Conservation (phyloP, 1,140 invertebrate species). For the Anoplophora glabripennis region DNA sequence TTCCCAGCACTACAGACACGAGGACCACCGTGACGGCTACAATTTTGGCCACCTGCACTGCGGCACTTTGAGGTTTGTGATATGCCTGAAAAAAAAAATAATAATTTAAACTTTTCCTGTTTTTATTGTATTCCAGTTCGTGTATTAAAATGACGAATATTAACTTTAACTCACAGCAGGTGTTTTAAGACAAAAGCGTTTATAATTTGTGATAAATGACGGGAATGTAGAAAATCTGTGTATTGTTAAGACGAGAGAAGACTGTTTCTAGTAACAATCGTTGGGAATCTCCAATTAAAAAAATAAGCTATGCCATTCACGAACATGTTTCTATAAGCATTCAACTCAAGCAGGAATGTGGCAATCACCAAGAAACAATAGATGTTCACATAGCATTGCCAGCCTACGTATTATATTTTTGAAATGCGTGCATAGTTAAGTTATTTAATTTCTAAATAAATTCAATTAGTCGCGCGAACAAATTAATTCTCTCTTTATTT, state of each 20-base stretch:
- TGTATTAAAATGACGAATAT: too few relatives aligned
- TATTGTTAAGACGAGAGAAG: not conserved
- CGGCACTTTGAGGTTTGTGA: conserved; percentile 64
- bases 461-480: too few relatives aligned
- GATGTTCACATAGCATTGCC: not conserved
- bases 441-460: too few relatives aligned
- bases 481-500: too few relatives aligned
- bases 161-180: too few relatives aligned
- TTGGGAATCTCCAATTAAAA: too few relatives aligned
- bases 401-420: not conserved
- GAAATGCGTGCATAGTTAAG: too few relatives aligned
- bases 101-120: too few relatives aligned
- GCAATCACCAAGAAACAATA: not conserved
- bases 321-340: too few relatives aligned
- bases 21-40: conserved; percentile 73
- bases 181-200: not conserved
- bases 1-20: conserved; percentile 71
- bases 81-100: conserved; percentile 66
- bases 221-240: not conserved
- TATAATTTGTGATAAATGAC: not conserved
- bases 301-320: too few relatives aligned
- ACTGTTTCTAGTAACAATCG: too few relatives aligned
- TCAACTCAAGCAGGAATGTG: not conserved
- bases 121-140: too few relatives aligned
- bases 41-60: conserved; percentile 78